Evolutionary conservation across 1,140 invertebrate genomes (phyloP).

Genomic region (Drosophila biarmipes): DNA sequence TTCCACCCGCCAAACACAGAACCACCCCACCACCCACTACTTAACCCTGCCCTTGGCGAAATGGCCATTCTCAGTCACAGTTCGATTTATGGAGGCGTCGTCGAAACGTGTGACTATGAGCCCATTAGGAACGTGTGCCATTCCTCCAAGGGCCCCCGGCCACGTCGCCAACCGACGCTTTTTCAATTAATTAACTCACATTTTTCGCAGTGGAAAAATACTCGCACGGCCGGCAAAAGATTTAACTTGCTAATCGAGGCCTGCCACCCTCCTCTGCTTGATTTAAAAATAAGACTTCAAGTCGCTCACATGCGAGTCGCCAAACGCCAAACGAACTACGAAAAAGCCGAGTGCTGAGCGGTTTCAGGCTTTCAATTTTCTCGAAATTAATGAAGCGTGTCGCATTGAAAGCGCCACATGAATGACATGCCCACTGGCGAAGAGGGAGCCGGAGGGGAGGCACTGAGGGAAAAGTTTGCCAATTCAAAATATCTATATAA

Average conservation of each 20-base stretch:
- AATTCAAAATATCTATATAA: background rate
- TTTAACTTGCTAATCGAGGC: conserved; percentile 72
- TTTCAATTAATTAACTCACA: conserved; percentile 76
- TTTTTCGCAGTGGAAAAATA: conserved; percentile 66
- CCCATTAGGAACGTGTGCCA: conserved; percentile 55
- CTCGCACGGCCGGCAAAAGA: conserved; percentile 41
- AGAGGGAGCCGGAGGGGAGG: conserved; percentile 6
- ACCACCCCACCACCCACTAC: conserved; percentile 1
- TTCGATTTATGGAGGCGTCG: conserved; percentile 30
- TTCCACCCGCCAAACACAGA: background rate
- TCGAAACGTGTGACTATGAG: conserved; percentile 60
- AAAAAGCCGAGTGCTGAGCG: conserved; percentile 22
- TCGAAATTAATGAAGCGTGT: conserved; percentile 75
- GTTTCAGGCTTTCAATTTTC: conserved; percentile 62
- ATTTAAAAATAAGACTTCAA: conserved; percentile 66
- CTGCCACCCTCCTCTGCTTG: background rate
- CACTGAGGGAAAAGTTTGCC: conserved; percentile 5
- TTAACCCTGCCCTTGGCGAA: conserved; percentile 28
- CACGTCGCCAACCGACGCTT: conserved; percentile 29
- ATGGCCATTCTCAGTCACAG: conserved; percentile 6
- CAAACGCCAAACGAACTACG: conserved; percentile 5
- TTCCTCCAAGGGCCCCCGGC: background rate
- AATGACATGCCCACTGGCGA: conserved; percentile 34
- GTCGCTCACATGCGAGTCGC: conserved; percentile 36
- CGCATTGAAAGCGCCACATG: conserved; percentile 57